These are phyloP conservation scores for Nomada ferruginata DNA, from an alignment of 2,888 invertebrate genomes.

Conservation along the genomic window DNA sequence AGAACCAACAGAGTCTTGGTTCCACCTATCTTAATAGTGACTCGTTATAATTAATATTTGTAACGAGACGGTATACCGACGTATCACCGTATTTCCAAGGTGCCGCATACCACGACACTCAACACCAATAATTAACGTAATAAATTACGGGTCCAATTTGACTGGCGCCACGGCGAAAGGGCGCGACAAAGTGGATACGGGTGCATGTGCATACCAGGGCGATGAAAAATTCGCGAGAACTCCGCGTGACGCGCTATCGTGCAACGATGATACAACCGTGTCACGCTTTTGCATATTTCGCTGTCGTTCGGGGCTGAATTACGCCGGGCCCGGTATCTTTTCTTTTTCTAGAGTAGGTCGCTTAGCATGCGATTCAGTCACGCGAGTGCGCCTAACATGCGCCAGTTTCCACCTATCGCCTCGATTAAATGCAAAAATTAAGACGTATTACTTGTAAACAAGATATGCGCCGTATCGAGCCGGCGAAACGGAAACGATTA, in stretches of 20 bases:
- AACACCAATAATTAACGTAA: neutral
- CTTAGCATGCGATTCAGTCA: conserved; percentile 58
- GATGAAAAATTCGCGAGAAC: conserved; percentile 18
- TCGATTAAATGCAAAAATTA: conserved; percentile 52
- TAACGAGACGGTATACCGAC: no score
- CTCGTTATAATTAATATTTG: no score
- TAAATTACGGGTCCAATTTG: neutral
- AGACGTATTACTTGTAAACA: conserved; percentile 63
- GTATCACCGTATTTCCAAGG: no score
- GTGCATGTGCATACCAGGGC: neutral
- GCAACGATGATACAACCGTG: conserved; percentile 49
- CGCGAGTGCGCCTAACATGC: conserved; percentile 46
- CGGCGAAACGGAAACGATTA: conserved; percentile 29
- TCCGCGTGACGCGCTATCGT: conserved; percentile 39
- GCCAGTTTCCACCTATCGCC: conserved; percentile 47
- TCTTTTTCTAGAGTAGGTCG: conserved; percentile 62
- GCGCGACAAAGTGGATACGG: neutral
- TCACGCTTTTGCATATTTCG: conserved; percentile 55
- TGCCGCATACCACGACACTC: no score
- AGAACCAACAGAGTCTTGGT: no score
- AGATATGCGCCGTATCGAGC: conserved; percentile 36
- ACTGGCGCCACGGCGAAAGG: neutral
- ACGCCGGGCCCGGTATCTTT: conserved; percentile 52
- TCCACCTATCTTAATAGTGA: no score
- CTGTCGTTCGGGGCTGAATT: conserved; percentile 48